Evolutionary conservation across 2,888 invertebrate species (phyloP), one percentile per base, ranked within the genome.

Genomic region (Vanessa cardui): DNA sequence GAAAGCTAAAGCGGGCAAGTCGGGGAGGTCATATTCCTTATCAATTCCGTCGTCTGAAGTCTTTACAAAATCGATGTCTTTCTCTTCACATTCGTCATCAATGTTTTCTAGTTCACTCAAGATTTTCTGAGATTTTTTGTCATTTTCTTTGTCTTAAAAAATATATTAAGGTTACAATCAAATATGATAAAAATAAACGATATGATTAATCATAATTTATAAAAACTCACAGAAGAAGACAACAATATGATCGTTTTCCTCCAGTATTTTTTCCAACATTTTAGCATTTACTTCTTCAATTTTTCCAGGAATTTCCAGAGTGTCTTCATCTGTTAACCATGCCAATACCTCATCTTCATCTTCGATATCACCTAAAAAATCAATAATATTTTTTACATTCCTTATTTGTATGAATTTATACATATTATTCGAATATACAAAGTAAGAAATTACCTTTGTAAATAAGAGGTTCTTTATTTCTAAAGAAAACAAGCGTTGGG

Each of bases 271-370:
- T 80, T 98, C 98, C 83, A 98, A 89, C 98, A 98, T 98, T 83
- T 94, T 96, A 1, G 95, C 94, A 81, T 98, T 98, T 47, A 98
- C 97, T 89, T 98, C 98, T 84, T 98, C 98, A 78, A 98, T 98
- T 85, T 96, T 96, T 68, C 98, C 98, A 8, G 98, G 98, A 80
- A 98, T 97, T 87, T 98, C 97, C 12, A 98, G 89, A 6, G 97
- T 98, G 73, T 98, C 95, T 83, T 98, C 98, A 81, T 98, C 97
- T 0, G 98, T 98, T 52, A 98, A 90, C 98, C 98, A 98, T 0
- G 97, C 95, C 33, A 98, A 86, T 0, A 98, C 98, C 84, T 97
- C 97, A 81, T 98, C 98, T 88, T 98, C 98, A 83, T 98, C 98
- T 78, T 96, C 96, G 72, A 98, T 94, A 84, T 98, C 97, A 63